These are phyloP conservation scores for Zaprionus lachaisei DNA, from an alignment of 1,140 invertebrate genomes.

Conservation along the genomic window DNA sequence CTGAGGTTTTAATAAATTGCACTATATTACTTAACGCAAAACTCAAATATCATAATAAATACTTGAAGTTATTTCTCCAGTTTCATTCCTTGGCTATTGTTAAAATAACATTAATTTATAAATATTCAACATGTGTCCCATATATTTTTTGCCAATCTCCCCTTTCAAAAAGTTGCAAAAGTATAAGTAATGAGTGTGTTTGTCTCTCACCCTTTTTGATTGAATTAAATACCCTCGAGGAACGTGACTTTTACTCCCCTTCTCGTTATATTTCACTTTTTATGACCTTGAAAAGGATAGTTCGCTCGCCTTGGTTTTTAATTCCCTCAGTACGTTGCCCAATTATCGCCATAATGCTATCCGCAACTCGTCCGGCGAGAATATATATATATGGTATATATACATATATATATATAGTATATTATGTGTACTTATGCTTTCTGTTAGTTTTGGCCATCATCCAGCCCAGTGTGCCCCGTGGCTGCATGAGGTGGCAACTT, in stretches of 20 bases:
- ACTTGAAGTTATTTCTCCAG: too few relatives aligned
- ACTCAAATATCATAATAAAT: too few relatives aligned
- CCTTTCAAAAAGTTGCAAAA: background rate
- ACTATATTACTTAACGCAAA: too few relatives aligned
- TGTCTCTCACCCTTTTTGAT: background rate
- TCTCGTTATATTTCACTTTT: background rate
- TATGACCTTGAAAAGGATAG: background rate
- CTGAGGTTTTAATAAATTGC: too few relatives aligned
- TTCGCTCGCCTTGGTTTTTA: background rate
- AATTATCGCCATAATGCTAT: constrained; percentile 10
- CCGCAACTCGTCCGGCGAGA: background rate
- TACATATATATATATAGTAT: background rate
- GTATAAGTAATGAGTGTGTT: background rate
- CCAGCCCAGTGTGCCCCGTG: constrained; percentile 57
- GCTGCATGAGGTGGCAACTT: constrained; percentile 60
- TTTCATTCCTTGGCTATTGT: too few relatives aligned
- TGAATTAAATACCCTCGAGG: background rate
- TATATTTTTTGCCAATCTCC: too few relatives aligned
- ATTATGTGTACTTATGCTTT: constrained; percentile 29
- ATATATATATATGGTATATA: background rate
- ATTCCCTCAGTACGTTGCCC: background rate
- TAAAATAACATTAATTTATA: too few relatives aligned
- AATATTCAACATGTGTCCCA: too few relatives aligned
- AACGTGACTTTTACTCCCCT: constrained; percentile 1
- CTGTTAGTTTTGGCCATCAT: constrained; percentile 58